These are phyloP conservation scores for Brachirus orientalis DNA, from an alignment of 2,113 vertebrate genomes.

Conservation along the genomic window DNA sequence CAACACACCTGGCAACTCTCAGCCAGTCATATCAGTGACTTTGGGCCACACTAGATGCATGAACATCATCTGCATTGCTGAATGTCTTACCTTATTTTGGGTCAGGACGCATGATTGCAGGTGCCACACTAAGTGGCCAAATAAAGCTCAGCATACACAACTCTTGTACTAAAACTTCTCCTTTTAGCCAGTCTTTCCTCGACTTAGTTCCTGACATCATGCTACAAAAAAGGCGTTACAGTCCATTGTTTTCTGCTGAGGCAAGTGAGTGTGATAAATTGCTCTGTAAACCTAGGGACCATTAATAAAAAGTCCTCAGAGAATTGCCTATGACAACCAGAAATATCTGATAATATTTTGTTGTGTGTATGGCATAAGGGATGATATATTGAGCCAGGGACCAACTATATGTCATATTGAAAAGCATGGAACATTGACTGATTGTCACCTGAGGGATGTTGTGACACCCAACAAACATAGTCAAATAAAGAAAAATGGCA, in stretches of 20 bases:
- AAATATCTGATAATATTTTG: conserved; percentile 28
- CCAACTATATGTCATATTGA: conserved; percentile 31
- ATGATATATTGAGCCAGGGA: conserved; percentile 33
- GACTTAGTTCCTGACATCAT: conserved; percentile 9
- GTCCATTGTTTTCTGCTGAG: conserved; percentile 43
- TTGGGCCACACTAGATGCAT: too few species aligned
- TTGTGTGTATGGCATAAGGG: conserved; percentile 13
- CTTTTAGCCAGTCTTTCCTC: not conserved
- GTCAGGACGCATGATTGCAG: too few species aligned
- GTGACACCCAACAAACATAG: conserved; percentile 28
- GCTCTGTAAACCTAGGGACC: conserved; percentile 10
- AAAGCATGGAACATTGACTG: conserved; percentile 42
- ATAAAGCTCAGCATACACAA: not conserved
- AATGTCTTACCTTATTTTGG: too few species aligned
- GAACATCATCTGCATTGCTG: too few species aligned
- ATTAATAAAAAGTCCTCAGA: conserved; percentile 44
- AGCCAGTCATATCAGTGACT: too few species aligned
- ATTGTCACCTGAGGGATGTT: conserved; percentile 16
- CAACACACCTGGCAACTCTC: too few species aligned
- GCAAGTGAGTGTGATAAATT: conserved; percentile 38
- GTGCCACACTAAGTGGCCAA: too few species aligned
- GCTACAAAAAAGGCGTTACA: conserved; percentile 27
- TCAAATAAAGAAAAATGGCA: conserved; percentile 29
- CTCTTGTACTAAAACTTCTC: not conserved
- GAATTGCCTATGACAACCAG: conserved; percentile 48